A percentile compares a stretch with the other conserved stretches of the same genome.
phyloP scores from a whole-genome alignment of 2,797 vertebrate genomes.

The Urocyon cinereoargenteus region DNA sequence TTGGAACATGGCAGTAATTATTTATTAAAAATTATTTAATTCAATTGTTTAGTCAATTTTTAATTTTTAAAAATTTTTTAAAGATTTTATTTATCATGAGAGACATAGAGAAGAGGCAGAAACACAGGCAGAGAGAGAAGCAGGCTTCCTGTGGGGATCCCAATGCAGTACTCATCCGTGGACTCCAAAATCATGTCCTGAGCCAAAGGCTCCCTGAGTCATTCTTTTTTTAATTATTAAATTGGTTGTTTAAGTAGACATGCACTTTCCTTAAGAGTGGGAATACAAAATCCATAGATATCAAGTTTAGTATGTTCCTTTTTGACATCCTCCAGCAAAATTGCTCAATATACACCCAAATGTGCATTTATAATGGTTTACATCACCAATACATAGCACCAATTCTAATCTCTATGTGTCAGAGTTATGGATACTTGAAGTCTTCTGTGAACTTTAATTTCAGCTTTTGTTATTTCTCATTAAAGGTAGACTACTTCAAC shows the following conservation, averaged over 20 bases:
- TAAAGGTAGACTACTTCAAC: conserved; percentile 61
- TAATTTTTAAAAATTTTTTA: too few relatives aligned
- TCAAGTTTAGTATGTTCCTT: neutral
- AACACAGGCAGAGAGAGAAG: too few relatives aligned
- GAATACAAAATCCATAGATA: neutral
- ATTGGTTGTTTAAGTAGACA: neutral
- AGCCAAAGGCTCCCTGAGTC: too few relatives aligned
- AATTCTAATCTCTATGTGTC: neutral
- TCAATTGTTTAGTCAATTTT: neutral
- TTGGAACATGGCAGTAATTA: neutral
- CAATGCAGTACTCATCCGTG: too few relatives aligned
- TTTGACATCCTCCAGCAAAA: neutral
- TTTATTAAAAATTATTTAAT: neutral
- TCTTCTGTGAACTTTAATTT: conserved; percentile 56
- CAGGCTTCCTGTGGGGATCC: too few relatives aligned
- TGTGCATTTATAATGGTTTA: neutral
- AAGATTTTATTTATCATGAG: too few relatives aligned
- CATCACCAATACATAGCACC: neutral
- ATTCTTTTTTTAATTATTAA: neutral
- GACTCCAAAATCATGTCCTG: too few relatives aligned
- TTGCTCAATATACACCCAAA: neutral
- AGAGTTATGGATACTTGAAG: conserved; percentile 15
- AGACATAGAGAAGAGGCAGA: too few relatives aligned
- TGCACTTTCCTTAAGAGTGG: neutral
- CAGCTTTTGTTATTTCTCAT: conserved; percentile 56